Evolutionary conservation across 2,113 vertebrate species (phyloP).

Genomic region (Tichodroma muraria): DNA sequence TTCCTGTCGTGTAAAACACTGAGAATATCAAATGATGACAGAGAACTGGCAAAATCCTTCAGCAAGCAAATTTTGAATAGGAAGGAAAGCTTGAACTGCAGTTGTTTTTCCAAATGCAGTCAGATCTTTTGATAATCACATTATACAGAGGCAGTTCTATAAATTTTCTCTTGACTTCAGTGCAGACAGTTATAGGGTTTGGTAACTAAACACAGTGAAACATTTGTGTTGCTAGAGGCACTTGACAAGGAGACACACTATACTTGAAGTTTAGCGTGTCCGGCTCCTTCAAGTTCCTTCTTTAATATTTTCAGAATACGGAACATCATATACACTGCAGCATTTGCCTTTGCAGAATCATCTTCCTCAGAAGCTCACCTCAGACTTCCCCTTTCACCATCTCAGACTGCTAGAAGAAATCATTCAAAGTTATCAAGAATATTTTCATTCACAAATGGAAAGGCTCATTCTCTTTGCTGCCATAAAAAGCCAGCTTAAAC

Average conservation of each 20-base stretch:
- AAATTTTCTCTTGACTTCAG: background rate
- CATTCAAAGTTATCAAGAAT: background rate
- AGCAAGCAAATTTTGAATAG: background rate
- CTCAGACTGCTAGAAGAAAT: background rate
- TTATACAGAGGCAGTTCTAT: background rate
- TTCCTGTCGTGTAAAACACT: background rate
- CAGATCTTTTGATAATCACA: background rate
- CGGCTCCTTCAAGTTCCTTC: background rate
- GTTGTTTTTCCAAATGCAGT: background rate
- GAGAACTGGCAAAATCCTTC: background rate
- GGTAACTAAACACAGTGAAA: background rate
- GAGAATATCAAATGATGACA: background rate
- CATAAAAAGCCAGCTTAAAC: background rate
- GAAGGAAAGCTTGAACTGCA: background rate
- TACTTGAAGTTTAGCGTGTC: background rate
- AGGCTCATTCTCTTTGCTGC: background rate
- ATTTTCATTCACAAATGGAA: background rate
- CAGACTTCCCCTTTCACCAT: background rate
- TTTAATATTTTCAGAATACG: background rate
- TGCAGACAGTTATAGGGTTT: background rate
- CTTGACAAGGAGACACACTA: background rate
- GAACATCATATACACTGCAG: background rate
- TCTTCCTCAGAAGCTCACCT: background rate
- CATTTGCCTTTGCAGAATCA: background rate
- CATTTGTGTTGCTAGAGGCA: background rate